These are phyloP conservation scores for Spinus olivaceus DNA, from an alignment of 2,797 vertebrate species.

Conservation along the genomic window DNA sequence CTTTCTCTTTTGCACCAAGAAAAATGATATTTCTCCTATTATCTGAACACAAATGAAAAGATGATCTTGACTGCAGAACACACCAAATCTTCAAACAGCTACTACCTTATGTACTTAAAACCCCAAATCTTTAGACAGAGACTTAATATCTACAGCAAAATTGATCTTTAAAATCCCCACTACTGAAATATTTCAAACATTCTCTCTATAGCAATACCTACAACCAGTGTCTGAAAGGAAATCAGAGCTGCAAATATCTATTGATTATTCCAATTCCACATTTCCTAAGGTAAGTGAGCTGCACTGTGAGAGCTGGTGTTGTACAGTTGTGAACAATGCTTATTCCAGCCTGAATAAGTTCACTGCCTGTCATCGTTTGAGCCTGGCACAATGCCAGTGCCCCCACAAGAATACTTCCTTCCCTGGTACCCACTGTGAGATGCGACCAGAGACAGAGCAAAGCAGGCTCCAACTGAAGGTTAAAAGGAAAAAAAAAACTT, in stretches of 20 bases:
- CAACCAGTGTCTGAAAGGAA: neutral
- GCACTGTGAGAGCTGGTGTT: neutral
- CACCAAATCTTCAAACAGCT: neutral
- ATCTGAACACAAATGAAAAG: neutral
- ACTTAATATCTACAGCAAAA: neutral
- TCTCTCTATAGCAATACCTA: neutral
- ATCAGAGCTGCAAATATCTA: neutral
- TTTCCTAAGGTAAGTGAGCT: neutral
- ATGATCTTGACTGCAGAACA: neutral
- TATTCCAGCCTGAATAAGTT: neutral
- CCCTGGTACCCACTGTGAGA: no score
- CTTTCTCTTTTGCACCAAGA: neutral
- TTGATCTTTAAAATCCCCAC: neutral
- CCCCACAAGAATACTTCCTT: no score
- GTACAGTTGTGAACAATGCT: neutral
- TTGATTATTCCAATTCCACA: neutral
- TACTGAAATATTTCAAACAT: neutral
- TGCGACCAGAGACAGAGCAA: no score
- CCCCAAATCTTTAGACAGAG: neutral
- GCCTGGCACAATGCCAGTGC: no score
- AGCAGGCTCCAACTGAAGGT: no score
- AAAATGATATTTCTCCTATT: neutral
- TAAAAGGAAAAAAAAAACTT: no score
- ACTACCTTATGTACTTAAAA: neutral
- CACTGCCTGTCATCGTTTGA: neutral